phyloP scores from a whole-genome alignment of 2,888 invertebrate genomes.

The Bursaphelenchus okinawaensis region DNA sequence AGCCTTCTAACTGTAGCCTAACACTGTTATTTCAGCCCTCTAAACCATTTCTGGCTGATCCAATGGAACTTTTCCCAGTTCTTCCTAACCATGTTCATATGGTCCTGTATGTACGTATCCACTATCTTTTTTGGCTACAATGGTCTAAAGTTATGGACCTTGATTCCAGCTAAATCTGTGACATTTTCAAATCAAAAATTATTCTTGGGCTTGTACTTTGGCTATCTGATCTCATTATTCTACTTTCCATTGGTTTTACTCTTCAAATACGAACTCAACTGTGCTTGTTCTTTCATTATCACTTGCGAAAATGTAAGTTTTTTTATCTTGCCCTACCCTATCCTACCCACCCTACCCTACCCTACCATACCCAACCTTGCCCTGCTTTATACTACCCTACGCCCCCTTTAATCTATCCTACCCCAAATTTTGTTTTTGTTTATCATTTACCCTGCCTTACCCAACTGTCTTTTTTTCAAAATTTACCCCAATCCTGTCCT shows the following conservation, averaged over 20 bases:
- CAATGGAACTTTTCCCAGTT: conserved; percentile 54
- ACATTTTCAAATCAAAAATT: conserved; percentile 17
- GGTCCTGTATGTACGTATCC: conserved; percentile 46
- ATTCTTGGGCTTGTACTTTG: conserved; percentile 34
- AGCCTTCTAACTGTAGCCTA: not conserved
- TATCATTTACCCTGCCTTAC: no score
- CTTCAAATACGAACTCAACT: conserved; percentile 43
- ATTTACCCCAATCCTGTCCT: no score
- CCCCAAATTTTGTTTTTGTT: no score
- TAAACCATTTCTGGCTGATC: conserved; percentile 54
- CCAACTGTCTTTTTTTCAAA: no score
- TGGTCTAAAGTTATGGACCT: conserved; percentile 42
- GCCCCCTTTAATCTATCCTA: no score
- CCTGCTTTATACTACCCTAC: no score
- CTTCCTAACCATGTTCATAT: conserved; percentile 43
- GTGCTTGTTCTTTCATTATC: conserved; percentile 55
- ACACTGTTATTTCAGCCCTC: conserved; percentile 33
- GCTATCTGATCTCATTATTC: conserved; percentile 43
- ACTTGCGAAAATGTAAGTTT: conserved; percentile 54
- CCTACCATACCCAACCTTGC: no score
- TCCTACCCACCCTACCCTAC: no score
- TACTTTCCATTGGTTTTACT: conserved; percentile 48
- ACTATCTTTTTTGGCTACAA: conserved; percentile 39
- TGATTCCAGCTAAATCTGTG: conserved; percentile 35
- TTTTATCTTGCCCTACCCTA: no score